Evolutionary conservation across 2,113 vertebrate genomes (phyloP), one percentile per base, ranked within the genome.

Genomic region (Mohoua ochrocephala): DNA sequence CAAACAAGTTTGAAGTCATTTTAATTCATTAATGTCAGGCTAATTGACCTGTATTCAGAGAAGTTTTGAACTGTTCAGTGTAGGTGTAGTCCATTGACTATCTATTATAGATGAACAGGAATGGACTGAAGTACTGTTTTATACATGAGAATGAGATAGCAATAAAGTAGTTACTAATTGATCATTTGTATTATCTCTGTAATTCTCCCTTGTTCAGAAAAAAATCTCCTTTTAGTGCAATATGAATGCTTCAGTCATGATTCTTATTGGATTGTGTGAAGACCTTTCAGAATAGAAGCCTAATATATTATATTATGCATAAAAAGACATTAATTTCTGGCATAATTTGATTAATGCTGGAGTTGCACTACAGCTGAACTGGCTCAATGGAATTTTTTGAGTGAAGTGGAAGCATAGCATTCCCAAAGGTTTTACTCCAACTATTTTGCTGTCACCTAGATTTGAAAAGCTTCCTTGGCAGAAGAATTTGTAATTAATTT

Each of bases 361-460:
- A 87, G 20, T 92, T 91, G 70, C 41, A 45, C 9, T 90, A 4
- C 67, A 74, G 52, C 64, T 92, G 73, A 75, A 92, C 3, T 12
- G n/a, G 27, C 60, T 95, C 76, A 89, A 1, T 82, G 49, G 83
- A 91, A 68, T 75, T 83, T 42, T 79, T 86, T 74, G 67, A 87
- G 35, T 59, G 70, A 80, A 81, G 54, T 79, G 26, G 54, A 88
- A 93, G 54, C 35, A 7, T 68, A 78, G 44, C 19, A 14, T 86
- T 93, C 82, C 75, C 64, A n/a, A 71, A 75, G 60, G 80, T 87
- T 94, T 96, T 81, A 78, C 21, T 88, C n/a, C 28, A 67, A 7
- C 47, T 75, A 16, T 93, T 92, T 97, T 89, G 13, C 37, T 93
- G 67, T 96, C 95, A 88, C 47, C 57, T 73, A 81, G 22, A 87